phyloP scores from a whole-genome alignment of 2,113 vertebrate species.

The Campylomormyrus numenius region DNA sequence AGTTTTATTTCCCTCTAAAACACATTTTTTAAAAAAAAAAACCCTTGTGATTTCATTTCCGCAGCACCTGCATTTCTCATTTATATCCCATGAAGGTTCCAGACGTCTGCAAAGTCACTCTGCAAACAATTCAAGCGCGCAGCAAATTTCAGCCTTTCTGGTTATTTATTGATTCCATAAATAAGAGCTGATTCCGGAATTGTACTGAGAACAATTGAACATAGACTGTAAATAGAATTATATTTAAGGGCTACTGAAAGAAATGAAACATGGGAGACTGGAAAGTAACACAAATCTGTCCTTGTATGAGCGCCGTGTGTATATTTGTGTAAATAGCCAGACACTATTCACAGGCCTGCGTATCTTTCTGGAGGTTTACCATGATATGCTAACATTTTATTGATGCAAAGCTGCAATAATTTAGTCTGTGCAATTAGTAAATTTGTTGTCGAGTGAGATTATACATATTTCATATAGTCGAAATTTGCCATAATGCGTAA shows the following conservation, averaged over 20 bases:
- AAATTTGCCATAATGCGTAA: background rate
- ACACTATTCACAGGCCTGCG: background rate
- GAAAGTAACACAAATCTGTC: background rate
- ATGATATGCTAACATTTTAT: background rate
- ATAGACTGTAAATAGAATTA: background rate
- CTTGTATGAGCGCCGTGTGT: background rate
- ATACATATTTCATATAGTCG: background rate
- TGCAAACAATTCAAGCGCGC: background rate
- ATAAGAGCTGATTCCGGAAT: background rate
- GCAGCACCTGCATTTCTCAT: slow-evolving; percentile 13
- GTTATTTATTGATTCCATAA: slow-evolving; percentile 7
- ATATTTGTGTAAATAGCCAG: background rate
- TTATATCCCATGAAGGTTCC: background rate
- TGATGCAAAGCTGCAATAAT: background rate
- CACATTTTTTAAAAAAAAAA: background rate
- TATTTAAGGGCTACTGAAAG: background rate
- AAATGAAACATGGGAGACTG: background rate
- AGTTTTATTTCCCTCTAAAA: background rate
- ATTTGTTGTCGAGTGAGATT: background rate
- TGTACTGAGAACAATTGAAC: background rate
- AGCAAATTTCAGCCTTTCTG: background rate
- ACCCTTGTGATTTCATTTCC: background rate
- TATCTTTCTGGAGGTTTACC: background rate
- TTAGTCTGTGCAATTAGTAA: background rate
- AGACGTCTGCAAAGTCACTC: slow-evolving; percentile 6